These are phyloP conservation scores for Myxocyprinus asiaticus DNA, from an alignment of 2,113 vertebrate genomes.

Conservation along the genomic window DNA sequence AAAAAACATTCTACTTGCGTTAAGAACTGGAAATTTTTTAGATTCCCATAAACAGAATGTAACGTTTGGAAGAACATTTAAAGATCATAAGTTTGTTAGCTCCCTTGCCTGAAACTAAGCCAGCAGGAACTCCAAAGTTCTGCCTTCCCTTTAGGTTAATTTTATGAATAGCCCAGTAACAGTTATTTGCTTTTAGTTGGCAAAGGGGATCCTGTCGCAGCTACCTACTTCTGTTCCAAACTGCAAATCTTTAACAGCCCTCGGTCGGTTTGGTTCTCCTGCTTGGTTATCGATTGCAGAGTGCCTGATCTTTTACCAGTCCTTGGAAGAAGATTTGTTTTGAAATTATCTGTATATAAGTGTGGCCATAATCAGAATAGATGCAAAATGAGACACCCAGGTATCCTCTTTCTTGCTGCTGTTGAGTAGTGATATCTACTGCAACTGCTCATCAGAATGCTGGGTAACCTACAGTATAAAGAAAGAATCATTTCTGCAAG, in stretches of 20 bases:
- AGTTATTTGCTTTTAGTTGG: conserved; percentile 72
- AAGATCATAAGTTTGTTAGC: too few relatives aligned
- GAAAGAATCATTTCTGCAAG: too few relatives aligned
- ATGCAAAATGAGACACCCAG: too few relatives aligned
- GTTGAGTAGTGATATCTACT: too few relatives aligned
- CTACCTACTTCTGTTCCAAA: conserved; percentile 62
- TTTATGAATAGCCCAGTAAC: conserved; percentile 58
- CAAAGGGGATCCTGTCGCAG: conserved; percentile 60
- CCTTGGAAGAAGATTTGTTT: conserved; percentile 37
- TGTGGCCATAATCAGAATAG: neutral
- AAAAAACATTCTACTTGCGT: too few relatives aligned
- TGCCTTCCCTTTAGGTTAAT: conserved; percentile 3
- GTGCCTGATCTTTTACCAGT: conserved; percentile 62
- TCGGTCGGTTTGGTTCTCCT: conserved; percentile 58
- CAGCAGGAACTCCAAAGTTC: conserved; percentile 15
- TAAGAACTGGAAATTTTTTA: too few relatives aligned
- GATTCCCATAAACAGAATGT: too few relatives aligned
- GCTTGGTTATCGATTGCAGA: conserved; percentile 68
- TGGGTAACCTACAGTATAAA: too few relatives aligned
- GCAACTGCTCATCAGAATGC: too few relatives aligned
- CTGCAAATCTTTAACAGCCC: conserved; percentile 56
- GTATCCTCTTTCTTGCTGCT: too few relatives aligned
- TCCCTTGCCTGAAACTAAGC: conserved; percentile 9
- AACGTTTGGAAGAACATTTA: too few relatives aligned
- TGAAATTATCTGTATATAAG: neutral